Conservation (phyloP, 2,797 vertebrate genomes). For the Lophius americanus region DNA sequence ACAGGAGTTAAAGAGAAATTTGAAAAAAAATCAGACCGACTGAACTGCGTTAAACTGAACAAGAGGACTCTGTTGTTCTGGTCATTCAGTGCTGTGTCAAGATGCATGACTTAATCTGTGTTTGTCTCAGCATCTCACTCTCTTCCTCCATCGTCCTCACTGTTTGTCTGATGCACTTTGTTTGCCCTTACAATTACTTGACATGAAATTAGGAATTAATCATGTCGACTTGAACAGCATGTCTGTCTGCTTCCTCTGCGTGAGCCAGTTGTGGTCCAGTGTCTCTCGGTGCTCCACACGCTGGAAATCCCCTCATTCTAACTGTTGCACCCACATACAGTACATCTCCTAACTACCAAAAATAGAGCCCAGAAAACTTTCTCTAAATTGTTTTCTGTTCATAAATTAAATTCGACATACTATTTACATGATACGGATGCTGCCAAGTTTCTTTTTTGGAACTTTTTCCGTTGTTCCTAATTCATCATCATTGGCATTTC, state of each 20-base stretch:
- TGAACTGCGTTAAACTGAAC: no score
- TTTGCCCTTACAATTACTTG: slow-evolving; percentile 24
- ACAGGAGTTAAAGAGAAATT: neutral
- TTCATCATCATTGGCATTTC: no score
- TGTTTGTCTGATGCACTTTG: slow-evolving; percentile 22
- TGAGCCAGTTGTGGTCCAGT: slow-evolving; percentile 41
- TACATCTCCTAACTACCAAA: slow-evolving; percentile 15
- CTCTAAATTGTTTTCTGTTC: neutral
- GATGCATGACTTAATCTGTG: neutral
- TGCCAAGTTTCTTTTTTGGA: slow-evolving; percentile 11
- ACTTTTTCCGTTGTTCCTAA: neutral
- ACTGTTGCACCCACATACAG: slow-evolving; percentile 43
- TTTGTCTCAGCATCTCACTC: neutral
- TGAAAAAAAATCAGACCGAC: neutral
- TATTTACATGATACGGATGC: slow-evolving; percentile 1
- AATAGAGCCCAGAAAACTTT: slow-evolving; percentile 10
- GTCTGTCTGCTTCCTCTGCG: slow-evolving; percentile 24
- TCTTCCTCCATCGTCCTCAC: neutral
- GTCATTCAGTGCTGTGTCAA: neutral
- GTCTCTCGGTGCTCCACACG: slow-evolving; percentile 52
- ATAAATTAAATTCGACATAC: slow-evolving; percentile 15
- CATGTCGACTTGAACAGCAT: slow-evolving; percentile 4
- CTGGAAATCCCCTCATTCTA: slow-evolving; percentile 67
- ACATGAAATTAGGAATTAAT: slow-evolving; percentile 29
- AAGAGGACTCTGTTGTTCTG: neutral